Conservation (phyloP, 2,888 invertebrate species). For the Stenichneumon culpator region DNA sequence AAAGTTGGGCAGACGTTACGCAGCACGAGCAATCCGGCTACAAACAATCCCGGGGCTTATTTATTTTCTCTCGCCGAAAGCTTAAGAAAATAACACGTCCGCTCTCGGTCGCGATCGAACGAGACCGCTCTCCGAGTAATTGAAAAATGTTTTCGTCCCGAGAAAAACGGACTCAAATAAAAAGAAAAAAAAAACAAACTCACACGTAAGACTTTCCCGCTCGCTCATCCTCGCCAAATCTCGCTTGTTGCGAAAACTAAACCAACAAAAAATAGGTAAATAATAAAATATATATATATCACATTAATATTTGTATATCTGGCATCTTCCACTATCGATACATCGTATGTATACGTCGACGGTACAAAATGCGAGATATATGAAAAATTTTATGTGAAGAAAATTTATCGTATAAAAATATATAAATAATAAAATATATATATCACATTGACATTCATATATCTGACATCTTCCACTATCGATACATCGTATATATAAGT, state of each 20-base stretch:
- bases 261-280: too few species aligned
- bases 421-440: too few species aligned
- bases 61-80: neutral
- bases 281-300: neutral
- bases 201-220: too few species aligned
- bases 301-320: too few species aligned
- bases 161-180: neutral
- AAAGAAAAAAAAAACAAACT: neutral
- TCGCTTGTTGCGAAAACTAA: too few species aligned
- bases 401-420: neutral
- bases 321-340: too few species aligned
- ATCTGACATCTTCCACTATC: too few species aligned
- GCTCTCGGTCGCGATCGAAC: constrained; percentile 22
- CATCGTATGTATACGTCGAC: too few species aligned
- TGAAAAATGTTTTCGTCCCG: constrained; percentile 5
- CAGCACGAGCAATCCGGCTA: neutral
- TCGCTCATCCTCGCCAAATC: too few species aligned
- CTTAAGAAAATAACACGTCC: neutral
- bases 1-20: constrained; percentile 7
- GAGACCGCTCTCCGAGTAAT: neutral
- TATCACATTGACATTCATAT: neutral
- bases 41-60: neutral
- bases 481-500: too few species aligned
- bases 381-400: neutral
- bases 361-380: neutral